These are phyloP conservation scores for Campylomormyrus numenius DNA, from an alignment of 2,113 vertebrate species.

Conservation along the genomic window DNA sequence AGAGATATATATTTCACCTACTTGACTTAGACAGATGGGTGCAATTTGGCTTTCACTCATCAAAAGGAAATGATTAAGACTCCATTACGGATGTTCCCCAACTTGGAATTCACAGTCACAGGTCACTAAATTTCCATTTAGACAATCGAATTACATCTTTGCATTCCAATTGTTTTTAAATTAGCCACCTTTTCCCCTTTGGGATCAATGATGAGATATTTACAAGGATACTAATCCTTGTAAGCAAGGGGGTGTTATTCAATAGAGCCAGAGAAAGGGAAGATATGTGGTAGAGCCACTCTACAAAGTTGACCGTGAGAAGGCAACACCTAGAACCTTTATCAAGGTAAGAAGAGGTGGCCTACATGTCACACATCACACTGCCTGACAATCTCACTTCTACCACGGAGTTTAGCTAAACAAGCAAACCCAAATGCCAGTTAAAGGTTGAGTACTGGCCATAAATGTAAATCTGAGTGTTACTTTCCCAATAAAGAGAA, in stretches of 20 bases:
- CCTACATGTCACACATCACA: background rate
- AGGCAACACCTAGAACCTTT: background rate
- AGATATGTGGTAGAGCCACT: background rate
- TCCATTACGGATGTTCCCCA: background rate
- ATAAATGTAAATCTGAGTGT: background rate
- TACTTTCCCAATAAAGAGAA: background rate
- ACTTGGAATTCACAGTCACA: background rate
- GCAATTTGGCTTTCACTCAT: background rate
- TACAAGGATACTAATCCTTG: background rate
- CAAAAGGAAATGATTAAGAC: background rate
- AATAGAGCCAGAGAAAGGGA: background rate
- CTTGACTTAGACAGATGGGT: background rate
- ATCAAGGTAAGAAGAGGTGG: background rate
- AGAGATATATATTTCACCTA: background rate
- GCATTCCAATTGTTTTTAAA: slow-evolving; percentile 27
- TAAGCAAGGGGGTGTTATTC: slow-evolving; percentile 2
- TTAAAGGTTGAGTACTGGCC: background rate
- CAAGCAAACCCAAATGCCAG: background rate
- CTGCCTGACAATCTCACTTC: background rate
- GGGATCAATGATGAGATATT: slow-evolving; percentile 2
- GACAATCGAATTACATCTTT: slow-evolving; percentile 1
- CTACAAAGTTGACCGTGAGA: slow-evolving; percentile 14
- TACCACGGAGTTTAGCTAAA: background rate
- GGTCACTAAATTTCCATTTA: background rate
- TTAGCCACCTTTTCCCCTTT: slow-evolving; percentile 20